These are phyloP conservation scores for Taphrorychus bicolor DNA, from an alignment of 2,888 invertebrate genomes.

Conservation along the genomic window DNA sequence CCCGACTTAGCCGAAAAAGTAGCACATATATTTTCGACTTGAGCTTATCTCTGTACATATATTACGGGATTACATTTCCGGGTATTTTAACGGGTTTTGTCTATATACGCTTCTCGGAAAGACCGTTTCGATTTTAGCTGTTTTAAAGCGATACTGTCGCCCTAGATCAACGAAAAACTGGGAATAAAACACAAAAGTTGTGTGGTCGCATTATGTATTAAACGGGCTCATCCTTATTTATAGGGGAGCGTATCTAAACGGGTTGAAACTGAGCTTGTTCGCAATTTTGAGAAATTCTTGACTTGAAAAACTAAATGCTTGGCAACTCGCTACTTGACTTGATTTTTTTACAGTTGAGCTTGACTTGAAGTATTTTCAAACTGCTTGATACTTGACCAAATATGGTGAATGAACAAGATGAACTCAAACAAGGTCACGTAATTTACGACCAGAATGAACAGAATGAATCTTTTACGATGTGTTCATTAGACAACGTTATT, in stretches of 20 bases:
- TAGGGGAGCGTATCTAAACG: not conserved
- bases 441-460: too few relatives aligned
- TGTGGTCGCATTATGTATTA: not conserved
- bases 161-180: not conserved
- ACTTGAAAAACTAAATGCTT: too few relatives aligned
- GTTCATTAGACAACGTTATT: too few relatives aligned
- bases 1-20: constrained; percentile 32
- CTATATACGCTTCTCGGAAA: constrained; percentile 14
- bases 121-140: constrained; percentile 14
- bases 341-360: too few relatives aligned
- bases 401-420: too few relatives aligned
- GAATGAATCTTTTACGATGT: too few relatives aligned
- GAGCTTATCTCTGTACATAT: constrained; percentile 34
- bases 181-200: not conserved
- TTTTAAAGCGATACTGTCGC: constrained; percentile 1
- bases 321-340: too few relatives aligned
- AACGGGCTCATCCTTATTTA: not conserved
- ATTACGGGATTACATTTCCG: constrained; percentile 31
- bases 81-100: constrained; percentile 25
- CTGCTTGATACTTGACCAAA: too few relatives aligned
- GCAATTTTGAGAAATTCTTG: too few relatives aligned
- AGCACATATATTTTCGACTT: constrained; percentile 31
- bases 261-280: too few relatives aligned
- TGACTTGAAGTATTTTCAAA: too few relatives aligned
- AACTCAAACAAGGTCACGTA: too few relatives aligned